phyloP scores from a whole-genome alignment of 1,140 invertebrate genomes.

The Drosophila elegans region DNA sequence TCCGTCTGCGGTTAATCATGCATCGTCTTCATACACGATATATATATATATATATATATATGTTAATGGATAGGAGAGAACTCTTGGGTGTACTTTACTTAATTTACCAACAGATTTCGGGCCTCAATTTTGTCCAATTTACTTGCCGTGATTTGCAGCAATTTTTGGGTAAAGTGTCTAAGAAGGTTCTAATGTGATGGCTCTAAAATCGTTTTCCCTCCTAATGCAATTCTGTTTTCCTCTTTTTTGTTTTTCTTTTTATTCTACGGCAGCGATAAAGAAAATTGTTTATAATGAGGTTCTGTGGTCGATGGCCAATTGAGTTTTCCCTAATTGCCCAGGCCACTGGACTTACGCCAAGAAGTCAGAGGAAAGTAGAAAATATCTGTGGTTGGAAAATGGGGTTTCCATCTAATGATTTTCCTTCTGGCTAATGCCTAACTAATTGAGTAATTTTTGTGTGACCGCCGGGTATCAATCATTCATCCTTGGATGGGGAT shows the following conservation, averaged over 20 bases:
- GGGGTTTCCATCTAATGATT: slow-evolving; percentile 54
- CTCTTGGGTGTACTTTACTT: slow-evolving; percentile 53
- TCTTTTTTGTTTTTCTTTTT: slow-evolving; percentile 8
- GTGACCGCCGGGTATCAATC: slow-evolving; percentile 72
- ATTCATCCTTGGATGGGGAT: slow-evolving; percentile 34
- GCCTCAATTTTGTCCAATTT: slow-evolving; percentile 70
- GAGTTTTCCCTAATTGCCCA: slow-evolving; percentile 67
- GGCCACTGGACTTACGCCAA: slow-evolving; percentile 61
- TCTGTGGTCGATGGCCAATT: slow-evolving; percentile 72
- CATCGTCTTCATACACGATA: slow-evolving; percentile 12
- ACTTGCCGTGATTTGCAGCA: slow-evolving; percentile 80
- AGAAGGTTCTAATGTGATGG: slow-evolving; percentile 81
- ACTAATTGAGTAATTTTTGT: slow-evolving; percentile 81
- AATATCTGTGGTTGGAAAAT: slow-evolving; percentile 36
- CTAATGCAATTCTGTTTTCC: slow-evolving; percentile 65
- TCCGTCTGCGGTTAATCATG: slow-evolving; percentile 57
- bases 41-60: slow-evolving; percentile 21
- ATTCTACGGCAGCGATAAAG: slow-evolving; percentile 60
- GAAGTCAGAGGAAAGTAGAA: slow-evolving; percentile 20
- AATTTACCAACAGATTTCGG: slow-evolving; percentile 65
- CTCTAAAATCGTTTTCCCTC: slow-evolving; percentile 48
- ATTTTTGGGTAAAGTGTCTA: slow-evolving; percentile 80
- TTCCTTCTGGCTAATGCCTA: slow-evolving; percentile 65
- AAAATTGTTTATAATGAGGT: slow-evolving; percentile 82
- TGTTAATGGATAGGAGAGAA: slow-evolving; percentile 58